These are phyloP conservation scores for Gnathonemus longibarbis DNA, from an alignment of 2,113 vertebrate genomes.

Conservation along the genomic window DNA sequence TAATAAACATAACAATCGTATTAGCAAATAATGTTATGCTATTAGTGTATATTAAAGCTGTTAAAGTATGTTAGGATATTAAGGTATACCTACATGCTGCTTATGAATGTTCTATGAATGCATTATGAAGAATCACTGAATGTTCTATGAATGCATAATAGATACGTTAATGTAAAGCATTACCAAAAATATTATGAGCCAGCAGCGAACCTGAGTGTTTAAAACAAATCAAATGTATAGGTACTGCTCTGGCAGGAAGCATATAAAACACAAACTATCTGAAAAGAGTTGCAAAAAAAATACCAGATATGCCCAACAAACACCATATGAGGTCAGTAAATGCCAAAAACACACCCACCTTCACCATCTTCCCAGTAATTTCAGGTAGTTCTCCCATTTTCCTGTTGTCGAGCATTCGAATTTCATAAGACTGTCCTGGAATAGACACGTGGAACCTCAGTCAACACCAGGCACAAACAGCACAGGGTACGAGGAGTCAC, in stretches of 20 bases:
- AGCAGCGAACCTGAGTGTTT: neutral
- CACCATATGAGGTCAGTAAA: neutral
- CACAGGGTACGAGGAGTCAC: neutral
- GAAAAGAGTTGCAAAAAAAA: neutral
- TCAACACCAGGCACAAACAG: neutral
- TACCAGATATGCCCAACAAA: neutral
- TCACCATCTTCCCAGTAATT: constrained; percentile 90
- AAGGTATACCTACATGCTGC: neutral
- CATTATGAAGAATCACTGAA: neutral
- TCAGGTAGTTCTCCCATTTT: constrained; percentile 93
- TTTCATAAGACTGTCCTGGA: constrained; percentile 94
- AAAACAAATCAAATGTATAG: neutral
- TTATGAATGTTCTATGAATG: neutral
- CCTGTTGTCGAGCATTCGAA: constrained; percentile 95
- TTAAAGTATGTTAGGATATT: neutral
- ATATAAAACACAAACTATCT: neutral
- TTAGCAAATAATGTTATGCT: neutral
- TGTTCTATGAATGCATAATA: neutral
- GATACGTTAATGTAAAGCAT: neutral
- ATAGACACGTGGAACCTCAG: neutral
- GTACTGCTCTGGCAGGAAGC: neutral
- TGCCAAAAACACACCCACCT: constrained; percentile 62
- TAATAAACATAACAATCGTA: too few species aligned
- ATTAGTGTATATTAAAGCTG: neutral
- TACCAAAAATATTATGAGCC: neutral